These are phyloP conservation scores for Carcharodon carcharias DNA, from an alignment of 2,797 vertebrate genomes.

Conservation along the genomic window DNA sequence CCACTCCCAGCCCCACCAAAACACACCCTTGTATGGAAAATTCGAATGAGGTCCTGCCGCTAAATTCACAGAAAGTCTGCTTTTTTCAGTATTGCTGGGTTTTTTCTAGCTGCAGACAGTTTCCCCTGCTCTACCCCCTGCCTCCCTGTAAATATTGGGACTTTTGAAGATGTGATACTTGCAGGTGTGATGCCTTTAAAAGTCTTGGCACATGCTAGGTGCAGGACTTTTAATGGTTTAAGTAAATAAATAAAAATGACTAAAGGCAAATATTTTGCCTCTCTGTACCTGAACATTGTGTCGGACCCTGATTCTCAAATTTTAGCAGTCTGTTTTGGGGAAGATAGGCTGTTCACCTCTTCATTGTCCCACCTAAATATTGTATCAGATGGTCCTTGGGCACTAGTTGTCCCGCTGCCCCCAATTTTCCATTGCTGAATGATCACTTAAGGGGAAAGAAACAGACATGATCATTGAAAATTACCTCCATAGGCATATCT, in stretches of 20 bases:
- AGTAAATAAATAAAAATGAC: background rate
- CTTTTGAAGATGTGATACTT: background rate
- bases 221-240: background rate
- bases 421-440: background rate
- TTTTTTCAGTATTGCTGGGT: background rate
- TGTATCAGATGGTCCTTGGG: background rate
- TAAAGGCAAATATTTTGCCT: background rate
- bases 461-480: background rate
- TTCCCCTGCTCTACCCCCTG: background rate
- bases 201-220: background rate
- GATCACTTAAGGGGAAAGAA: background rate
- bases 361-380: background rate
- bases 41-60: background rate
- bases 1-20: no score
- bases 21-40: background rate
- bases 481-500: background rate
- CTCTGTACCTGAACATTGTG: background rate
- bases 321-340: background rate
- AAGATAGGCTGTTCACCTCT: background rate
- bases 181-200: background rate
- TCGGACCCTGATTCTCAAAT: background rate
- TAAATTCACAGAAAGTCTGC: background rate
- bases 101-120: background rate
- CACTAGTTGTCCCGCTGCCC: background rate
- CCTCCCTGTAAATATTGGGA: background rate